Evolutionary conservation across 2,888 invertebrate genomes (phyloP).

Genomic region (Frankliniella intonsa): DNA sequence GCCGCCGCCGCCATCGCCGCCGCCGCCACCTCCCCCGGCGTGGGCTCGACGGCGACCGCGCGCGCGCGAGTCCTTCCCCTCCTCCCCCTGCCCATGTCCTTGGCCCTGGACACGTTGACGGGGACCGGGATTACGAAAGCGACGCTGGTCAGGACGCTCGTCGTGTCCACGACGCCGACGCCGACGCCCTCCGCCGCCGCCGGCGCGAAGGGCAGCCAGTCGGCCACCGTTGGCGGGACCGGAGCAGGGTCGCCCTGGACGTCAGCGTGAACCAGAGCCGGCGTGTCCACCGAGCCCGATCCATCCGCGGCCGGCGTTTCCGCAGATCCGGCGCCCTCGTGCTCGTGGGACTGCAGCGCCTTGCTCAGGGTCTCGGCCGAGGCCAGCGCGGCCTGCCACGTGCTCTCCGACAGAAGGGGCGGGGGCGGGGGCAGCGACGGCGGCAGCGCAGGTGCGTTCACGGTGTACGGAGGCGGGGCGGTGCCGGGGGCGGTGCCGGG

Average conservation of each 20-base stretch:
- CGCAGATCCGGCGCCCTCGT: background rate
- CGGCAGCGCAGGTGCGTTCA: background rate
- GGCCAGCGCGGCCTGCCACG: slow-evolving; percentile 1
- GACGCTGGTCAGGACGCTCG: background rate
- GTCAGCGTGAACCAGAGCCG: background rate
- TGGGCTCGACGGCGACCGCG: too few relatives aligned
- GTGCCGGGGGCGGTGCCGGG: background rate
- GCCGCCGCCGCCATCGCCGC: background rate
- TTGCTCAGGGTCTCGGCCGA: background rate
- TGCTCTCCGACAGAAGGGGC: background rate
- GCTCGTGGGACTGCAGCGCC: background rate
- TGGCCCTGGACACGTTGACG: background rate
- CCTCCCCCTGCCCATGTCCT: too few relatives aligned
- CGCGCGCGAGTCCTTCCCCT: too few relatives aligned
- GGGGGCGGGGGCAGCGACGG: background rate
- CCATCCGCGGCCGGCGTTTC: too few relatives aligned
- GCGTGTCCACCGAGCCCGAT: background rate
- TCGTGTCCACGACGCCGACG: too few relatives aligned
- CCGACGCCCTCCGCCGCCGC: too few relatives aligned
- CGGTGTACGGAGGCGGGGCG: too few relatives aligned
- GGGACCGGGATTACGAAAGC: background rate
- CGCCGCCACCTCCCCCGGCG: too few relatives aligned
- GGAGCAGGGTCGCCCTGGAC: too few relatives aligned
- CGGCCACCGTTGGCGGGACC: too few relatives aligned
- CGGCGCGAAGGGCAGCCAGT: too few relatives aligned